Conservation (phyloP, 2,888 invertebrate species). For the Xestia rhomboidea region DNA sequence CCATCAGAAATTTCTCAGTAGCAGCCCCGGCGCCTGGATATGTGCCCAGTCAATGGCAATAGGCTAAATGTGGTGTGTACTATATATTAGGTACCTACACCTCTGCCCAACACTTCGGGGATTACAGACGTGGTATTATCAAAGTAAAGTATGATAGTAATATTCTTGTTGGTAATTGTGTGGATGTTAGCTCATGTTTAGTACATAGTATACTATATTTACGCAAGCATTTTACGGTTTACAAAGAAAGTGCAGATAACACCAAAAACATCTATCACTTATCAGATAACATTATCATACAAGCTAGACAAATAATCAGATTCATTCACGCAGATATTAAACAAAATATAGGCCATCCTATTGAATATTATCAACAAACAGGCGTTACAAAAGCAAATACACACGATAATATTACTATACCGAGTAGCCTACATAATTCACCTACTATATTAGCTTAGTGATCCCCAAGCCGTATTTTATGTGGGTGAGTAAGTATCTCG, state of each 20-base stretch:
- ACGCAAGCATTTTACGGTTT: not conserved
- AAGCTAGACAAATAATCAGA: constrained; percentile 19
- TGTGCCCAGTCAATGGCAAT: no score
- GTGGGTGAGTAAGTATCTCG: constrained; percentile 39
- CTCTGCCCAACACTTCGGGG: no score
- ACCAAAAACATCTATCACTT: not conserved
- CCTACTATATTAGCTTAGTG: constrained; percentile 31
- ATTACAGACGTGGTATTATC: no score
- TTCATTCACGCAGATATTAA: constrained; percentile 17
- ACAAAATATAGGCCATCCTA: constrained; percentile 19
- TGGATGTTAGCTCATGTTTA: not conserved
- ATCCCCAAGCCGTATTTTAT: constrained; percentile 33
- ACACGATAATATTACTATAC: constrained; percentile 24
- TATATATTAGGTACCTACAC: no score
- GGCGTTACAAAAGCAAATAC: constrained; percentile 28
- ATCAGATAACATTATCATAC: not conserved
- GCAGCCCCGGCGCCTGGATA: no score
- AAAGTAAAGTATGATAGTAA: no score
- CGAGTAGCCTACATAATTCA: constrained; percentile 8
- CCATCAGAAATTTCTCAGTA: no score
- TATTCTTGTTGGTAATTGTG: not conserved
- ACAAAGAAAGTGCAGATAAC: not conserved
- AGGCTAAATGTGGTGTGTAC: no score
- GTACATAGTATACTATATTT: not conserved
- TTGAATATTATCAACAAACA: constrained; percentile 33